Evolutionary conservation across 1,140 invertebrate species (phyloP).

Genomic region (Ylistrum balloti): DNA sequence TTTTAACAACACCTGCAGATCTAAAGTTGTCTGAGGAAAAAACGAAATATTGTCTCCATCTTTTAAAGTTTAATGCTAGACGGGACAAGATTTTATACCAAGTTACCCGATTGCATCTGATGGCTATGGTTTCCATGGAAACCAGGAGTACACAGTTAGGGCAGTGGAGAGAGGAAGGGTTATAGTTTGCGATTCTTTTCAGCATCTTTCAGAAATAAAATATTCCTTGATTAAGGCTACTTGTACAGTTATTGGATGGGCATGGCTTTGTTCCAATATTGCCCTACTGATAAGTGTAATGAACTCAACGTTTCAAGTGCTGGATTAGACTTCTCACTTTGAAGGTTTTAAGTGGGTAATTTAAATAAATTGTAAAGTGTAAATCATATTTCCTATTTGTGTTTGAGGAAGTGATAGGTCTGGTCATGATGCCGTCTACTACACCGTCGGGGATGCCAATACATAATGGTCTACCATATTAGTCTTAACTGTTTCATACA

Average conservation of each 20-base stretch:
- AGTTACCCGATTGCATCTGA: neutral
- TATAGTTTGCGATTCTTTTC: neutral
- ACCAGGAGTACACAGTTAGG: neutral
- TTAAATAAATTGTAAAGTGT: constrained; percentile 26
- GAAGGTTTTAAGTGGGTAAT: constrained; percentile 39
- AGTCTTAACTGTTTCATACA: too few species aligned
- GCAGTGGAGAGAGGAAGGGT: neutral
- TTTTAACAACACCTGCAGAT: neutral
- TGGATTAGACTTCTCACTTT: constrained; percentile 20
- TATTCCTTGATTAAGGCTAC: neutral
- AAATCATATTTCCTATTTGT: neutral
- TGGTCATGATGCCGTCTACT: too few species aligned
- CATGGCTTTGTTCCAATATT: constrained; percentile 25
- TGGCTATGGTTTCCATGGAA: neutral
- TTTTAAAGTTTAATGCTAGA: neutral
- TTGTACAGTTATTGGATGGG: neutral
- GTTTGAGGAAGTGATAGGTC: neutral
- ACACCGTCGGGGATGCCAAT: neutral
- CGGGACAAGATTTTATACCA: neutral
- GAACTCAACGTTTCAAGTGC: neutral
- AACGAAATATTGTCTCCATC: neutral
- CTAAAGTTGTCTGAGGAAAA: neutral
- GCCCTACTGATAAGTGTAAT: neutral
- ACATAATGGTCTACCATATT: too few species aligned
- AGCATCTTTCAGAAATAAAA: neutral